Conservation (phyloP, 1,140 invertebrate species). For the Halyomorpha halys region DNA sequence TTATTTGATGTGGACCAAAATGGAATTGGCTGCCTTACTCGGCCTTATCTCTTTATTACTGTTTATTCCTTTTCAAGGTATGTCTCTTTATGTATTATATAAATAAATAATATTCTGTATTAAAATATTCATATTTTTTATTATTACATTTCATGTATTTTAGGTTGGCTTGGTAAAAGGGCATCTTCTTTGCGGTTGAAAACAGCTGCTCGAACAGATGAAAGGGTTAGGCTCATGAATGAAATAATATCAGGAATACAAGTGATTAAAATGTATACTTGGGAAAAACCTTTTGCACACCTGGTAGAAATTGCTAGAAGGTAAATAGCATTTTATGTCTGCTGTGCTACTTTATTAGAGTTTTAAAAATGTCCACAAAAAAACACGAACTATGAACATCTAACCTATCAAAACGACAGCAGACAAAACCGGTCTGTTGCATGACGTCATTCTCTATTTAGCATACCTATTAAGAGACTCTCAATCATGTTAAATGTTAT, state of each 20-base stretch:
- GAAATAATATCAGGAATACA: constrained; percentile 66
- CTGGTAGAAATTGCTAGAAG: constrained; percentile 48
- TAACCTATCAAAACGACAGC: too few species aligned
- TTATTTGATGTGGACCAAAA: constrained; percentile 62
- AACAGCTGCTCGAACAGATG: constrained; percentile 61
- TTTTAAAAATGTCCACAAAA: too few species aligned
- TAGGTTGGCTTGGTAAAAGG: constrained; percentile 40
- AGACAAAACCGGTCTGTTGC: too few species aligned
- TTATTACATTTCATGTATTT: background rate
- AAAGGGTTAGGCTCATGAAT: constrained; percentile 70
- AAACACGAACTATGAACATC: too few species aligned
- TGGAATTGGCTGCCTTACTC: constrained; percentile 57
- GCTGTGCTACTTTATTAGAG: too few species aligned
- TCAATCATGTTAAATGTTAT: too few species aligned
- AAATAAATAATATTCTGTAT: too few species aligned
- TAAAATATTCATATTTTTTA: background rate
- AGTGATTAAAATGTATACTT: constrained; percentile 85
- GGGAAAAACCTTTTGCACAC: constrained; percentile 69
- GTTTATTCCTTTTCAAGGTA: constrained; percentile 75
- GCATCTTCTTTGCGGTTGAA: constrained; percentile 51
- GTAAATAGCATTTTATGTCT: constrained; percentile 33
- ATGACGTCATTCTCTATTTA: too few species aligned
- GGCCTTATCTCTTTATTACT: constrained; percentile 67
- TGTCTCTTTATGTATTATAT: too few species aligned
- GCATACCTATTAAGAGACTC: too few species aligned